Conservation (phyloP, 1,140 invertebrate species). For the Zaprionus kolodkinae region DNA sequence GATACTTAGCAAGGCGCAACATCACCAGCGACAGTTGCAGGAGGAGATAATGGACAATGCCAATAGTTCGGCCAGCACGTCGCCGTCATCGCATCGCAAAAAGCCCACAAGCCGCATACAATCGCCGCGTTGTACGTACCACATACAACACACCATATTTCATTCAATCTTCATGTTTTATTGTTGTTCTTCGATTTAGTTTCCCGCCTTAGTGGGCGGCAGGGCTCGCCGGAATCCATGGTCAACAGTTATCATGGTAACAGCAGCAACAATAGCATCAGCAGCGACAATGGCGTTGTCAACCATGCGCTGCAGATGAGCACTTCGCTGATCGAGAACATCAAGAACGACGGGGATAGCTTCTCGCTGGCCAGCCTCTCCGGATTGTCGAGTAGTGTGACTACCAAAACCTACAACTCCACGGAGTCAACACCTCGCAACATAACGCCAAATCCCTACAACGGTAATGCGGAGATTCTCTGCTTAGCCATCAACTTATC, state of each 20-base stretch:
- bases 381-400: slow-evolving; percentile 73
- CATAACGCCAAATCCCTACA: slow-evolving; percentile 82
- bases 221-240: slow-evolving; percentile 90
- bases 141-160: background rate
- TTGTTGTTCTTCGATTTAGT: slow-evolving; percentile 55
- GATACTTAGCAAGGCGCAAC: slow-evolving; percentile 94
- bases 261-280: slow-evolving; percentile 68
- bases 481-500: background rate
- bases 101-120: slow-evolving; percentile 82
- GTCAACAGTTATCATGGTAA: slow-evolving; percentile 88
- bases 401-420: slow-evolving; percentile 75
- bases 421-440: slow-evolving; percentile 81
- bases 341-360: slow-evolving; percentile 85
- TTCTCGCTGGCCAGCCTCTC: slow-evolving; percentile 82
- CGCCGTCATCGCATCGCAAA: slow-evolving; percentile 76
- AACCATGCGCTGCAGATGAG: slow-evolving; percentile 86
- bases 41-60: slow-evolving; percentile 86
- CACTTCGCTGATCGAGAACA: slow-evolving; percentile 82
- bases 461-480: slow-evolving; percentile 49
- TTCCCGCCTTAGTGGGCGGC: slow-evolving; percentile 85
- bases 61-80: slow-evolving; percentile 78
- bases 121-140: slow-evolving; percentile 76
- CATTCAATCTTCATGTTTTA: background rate
- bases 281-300: slow-evolving; percentile 62
- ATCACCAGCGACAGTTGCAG: slow-evolving; percentile 92